Base-by-base conservation (phyloP, 2,888 invertebrate genomes). In the Andrena dorsata region DNA sequence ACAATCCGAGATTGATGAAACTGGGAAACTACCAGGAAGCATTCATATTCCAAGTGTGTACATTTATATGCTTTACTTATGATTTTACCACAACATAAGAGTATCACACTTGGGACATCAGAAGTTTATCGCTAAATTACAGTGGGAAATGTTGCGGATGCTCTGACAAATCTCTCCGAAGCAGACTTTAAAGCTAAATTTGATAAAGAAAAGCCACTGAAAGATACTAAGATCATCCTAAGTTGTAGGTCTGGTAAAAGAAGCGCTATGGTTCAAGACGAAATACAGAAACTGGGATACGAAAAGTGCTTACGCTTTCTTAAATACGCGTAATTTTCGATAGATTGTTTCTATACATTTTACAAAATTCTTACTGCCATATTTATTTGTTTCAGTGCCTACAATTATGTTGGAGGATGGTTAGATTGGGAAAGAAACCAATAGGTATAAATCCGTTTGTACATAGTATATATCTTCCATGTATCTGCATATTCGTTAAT, bases 1-100 rank as follows among this genome's bases (percentile, higher is more conserved):
- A 91, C 96, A 97, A 41, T 93, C 95, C 13, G 97, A 97, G 94
- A 93, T 97, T 10, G 93, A 95, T 82, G 96, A 97, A 91, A 95
- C 96, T 86, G 97, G 97, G 2, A 94, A 95, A 90, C 95, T 97
- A 80, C 97, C 97, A 51, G 96, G 96, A 73, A 97, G 97, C 90
- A 95, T 97, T 71, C 97, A 97, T 90, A 97, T 97, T 92, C 97
- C 97, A 87, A 94, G 97, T 96, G 95, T 95, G 95, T 94, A 68
- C 16, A 60, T n/a, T 16, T 60, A 10, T 35, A n/a, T 26, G 35
- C 35, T 56, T 20, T 10, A 47, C 2, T 71, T 51, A 16, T 7
- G 61, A 30, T 28, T 13, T 26, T 26, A 32, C 56, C 32, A 0
- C 0, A 32, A 56, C 68, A 81, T 94, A 6, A 30, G 94, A 58